phyloP scores from a whole-genome alignment of 2,113 vertebrate genomes.

The Pampusana beccarii region DNA sequence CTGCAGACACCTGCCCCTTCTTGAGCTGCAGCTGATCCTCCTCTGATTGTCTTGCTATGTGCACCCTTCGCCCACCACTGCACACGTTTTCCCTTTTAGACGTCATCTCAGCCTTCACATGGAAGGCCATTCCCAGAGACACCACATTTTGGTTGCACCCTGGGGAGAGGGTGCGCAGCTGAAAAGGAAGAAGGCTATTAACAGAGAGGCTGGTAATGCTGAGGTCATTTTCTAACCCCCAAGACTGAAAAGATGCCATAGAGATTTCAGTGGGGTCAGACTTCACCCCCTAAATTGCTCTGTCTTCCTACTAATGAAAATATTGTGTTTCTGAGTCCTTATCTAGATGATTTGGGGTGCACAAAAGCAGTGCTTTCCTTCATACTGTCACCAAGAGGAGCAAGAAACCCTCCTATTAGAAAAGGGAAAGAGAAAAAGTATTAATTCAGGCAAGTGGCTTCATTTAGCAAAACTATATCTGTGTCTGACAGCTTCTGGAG shows the following conservation, averaged over 20 bases:
- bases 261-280: background rate
- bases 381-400: background rate
- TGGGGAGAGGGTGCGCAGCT: background rate
- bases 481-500: background rate
- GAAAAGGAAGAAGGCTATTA: background rate
- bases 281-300: background rate
- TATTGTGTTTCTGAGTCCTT: background rate
- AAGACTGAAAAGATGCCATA: background rate
- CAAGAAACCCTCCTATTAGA: background rate
- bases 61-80: background rate
- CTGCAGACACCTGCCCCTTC: background rate
- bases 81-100: background rate
- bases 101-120: background rate
- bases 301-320: background rate
- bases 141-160: background rate
- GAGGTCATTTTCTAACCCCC: background rate
- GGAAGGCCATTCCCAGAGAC: background rate
- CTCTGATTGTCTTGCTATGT: background rate
- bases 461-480: background rate
- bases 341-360: background rate
- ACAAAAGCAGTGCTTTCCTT: background rate
- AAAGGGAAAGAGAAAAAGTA: background rate
- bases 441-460: background rate
- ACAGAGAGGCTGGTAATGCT: background rate
- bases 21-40: background rate